Base-by-base conservation (phyloP, 2,113 vertebrate genomes). In the Azemiops feae region DNA sequence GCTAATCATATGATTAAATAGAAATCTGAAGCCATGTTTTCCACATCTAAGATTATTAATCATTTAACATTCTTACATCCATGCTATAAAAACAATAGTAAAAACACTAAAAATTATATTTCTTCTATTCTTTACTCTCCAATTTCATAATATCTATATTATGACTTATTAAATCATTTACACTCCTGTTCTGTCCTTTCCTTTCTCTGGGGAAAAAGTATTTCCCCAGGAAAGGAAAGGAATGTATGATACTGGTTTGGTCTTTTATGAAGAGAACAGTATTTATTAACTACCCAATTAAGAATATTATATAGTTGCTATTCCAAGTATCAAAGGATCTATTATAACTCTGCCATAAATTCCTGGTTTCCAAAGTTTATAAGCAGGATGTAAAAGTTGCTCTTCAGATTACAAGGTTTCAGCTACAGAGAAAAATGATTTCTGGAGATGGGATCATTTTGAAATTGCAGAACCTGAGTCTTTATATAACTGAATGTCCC, bases 271-370 rank as follows among this genome's bases (percentile, higher is more conserved):
- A 96, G 94, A 89, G 1, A 55, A 8, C 90, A 95, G 92, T 92
- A 96, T 95, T 95, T 95, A 94, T 95, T 95, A 96, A 94, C n/a
- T 92, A 39, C 81, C 81, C 69, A 95, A 95, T 92, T 95, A 95
- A 95, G 96, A 92, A 10, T 0, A 89, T 95, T 89, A 93, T 69
- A 85, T 88, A 85, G 34, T 93, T 96, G 92, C 52, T 95, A 1
- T 52, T 94, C 91, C 43, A 90, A 55, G 58, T 57, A 93, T 47
- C 50, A 92, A 94, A 85, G 11, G 90, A 3, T 11, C 45, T 95
- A 85, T 64, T 87, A 94, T 74, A 53, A 81, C 86, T 94, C 64
- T n/a, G 27, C 92, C 90, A 90, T 20, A 94, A 95, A 93, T 0
- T 47, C 0, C 0, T 22, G 88, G 6, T 50, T 91, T 92, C 89